A percentile compares a stretch with the other conserved stretches of the same genome.
These are phyloP conservation scores for Acromyrmex echinatior DNA, from an alignment of 1,140 invertebrate species.

Conservation along the genomic window DNA sequence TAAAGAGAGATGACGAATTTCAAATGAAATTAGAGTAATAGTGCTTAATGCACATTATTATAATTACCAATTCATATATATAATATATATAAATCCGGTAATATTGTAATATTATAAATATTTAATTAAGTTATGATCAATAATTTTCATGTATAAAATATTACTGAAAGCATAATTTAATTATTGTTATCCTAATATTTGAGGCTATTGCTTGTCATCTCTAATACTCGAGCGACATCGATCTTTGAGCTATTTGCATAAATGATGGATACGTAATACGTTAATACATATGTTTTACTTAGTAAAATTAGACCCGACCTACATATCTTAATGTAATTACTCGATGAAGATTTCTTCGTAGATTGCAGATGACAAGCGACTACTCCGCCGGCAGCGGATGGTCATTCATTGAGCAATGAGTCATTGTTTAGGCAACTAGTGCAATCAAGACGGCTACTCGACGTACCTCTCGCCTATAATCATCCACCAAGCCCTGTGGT, in stretches of 20 bases:
- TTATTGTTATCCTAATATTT: not conserved
- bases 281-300: not conserved
- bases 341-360: conserved; percentile 64
- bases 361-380: conserved; percentile 69
- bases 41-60: not conserved
- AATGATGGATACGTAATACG: not conserved
- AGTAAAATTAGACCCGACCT: conserved; percentile 40
- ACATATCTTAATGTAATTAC: conserved; percentile 42
- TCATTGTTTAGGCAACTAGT: conserved; percentile 70
- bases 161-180: not conserved
- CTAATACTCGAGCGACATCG: not conserved
- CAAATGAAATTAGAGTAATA: not conserved
- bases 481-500: conserved; percentile 63
- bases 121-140: not conserved
- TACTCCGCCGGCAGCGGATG: conserved; percentile 65
- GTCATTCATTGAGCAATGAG: conserved; percentile 72
- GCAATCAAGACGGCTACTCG: conserved; percentile 59
- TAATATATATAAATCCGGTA: not conserved
- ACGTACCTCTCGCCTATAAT: conserved; percentile 66
- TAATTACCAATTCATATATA: not conserved
- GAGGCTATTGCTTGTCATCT: not conserved
- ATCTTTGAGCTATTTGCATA: not conserved
- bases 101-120: conserved; percentile 4
- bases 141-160: not conserved
- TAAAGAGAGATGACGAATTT: no score